Base-by-base conservation (phyloP, 2,113 vertebrate genomes). In the Hirundichthys speculiger region DNA sequence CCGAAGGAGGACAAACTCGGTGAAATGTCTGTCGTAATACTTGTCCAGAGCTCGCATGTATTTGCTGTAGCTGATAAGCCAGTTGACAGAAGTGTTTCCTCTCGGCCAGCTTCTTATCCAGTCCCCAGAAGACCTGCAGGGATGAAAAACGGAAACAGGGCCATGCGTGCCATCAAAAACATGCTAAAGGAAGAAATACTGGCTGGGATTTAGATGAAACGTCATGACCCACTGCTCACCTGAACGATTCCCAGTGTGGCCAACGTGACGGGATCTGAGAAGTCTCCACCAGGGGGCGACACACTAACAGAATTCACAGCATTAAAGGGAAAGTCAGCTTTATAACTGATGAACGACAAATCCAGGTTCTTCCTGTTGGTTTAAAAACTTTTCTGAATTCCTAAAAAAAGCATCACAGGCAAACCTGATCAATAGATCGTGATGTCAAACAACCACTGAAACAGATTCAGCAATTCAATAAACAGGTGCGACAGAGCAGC, bases 21-120 rank as follows among this genome's bases (percentile, higher is more conserved):
- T 93, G 78, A 95, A 99, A 86, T 98, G 94, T 66, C 96, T 98
- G 91, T 99, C 96, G 0, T 99, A 99, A 80, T 99, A 95, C 79
- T 99, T 97, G 0, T 99, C 98, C 85, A 99, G 90, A 1, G 98
- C 94, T 55, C 96, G 92, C 0, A 93, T 97, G 86, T 99, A 99
- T 69, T 99, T 99, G 91, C 98, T 99, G 91, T 99, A 99, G 84
- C 98, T 99, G 85, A 99, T 99, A 45, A 99, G 92, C 97, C 98
- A 99, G 82, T 99, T 99, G 13, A 99, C 98, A 20, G 98, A 99
- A 99, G 81, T 99, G 98, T 79, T 99, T 99, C 55, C 98, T 94
- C 75, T 99, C 97, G 24, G 98, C 98, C 86, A 99, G 88, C 84
- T 99, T 99, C 90, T 99, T 99, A 91, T 99, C 98, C 85, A 99